Evolutionary conservation across 1,140 invertebrate species (phyloP), one percentile per base, ranked within the genome.

Genomic region (Apis florea): DNA sequence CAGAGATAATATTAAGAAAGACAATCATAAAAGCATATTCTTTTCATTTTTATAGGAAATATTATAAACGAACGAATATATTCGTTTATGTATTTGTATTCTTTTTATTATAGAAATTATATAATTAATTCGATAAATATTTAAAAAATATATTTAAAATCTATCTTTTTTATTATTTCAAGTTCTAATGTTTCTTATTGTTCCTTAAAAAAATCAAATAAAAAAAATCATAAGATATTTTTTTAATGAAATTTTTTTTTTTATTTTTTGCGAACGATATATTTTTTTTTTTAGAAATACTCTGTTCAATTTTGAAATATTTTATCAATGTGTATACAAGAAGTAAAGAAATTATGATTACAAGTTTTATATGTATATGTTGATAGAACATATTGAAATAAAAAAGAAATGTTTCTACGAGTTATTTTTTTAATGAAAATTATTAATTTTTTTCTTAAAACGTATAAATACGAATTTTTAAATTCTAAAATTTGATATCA

Each of bases 351-450:
- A 71, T 51, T 24, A 54, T 54, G 17, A 53, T 3, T 71, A 71
- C 69, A 54, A 54, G 24, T 71, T 56, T 71, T 31, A 19, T 71
- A 26, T 24, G 19, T 31, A 19, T 71, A 26, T 24, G 13, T 56
- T 6, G 64, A 67, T 67, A 67, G 64, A 67, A 67, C 64, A 11
- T 49, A 67, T 67, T 49, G 64, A 67, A 67, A 47, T 5, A 15
- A 67, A 67, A 1, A 19, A 67, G 40, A 67, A 11, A 21, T 26
- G 15, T 15, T 26, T 24, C n/a, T 10, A 24, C 2, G 19, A 59
- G 10, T 24, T 59, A 17, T 19, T 58, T 24, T 8, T 61, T 61
- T 61, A 58, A 58, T n/a, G n/a, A 21, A 58, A 58, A 0, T 40
- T 56, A 9, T 56, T 56, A 15, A 21, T 24, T 24, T 13, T 26